Percentiles rank a stretch among this genome's conserved stretches.
Conservation (phyloP, 2,113 vertebrate genomes). For the Malaclemys terrapin region DNA sequence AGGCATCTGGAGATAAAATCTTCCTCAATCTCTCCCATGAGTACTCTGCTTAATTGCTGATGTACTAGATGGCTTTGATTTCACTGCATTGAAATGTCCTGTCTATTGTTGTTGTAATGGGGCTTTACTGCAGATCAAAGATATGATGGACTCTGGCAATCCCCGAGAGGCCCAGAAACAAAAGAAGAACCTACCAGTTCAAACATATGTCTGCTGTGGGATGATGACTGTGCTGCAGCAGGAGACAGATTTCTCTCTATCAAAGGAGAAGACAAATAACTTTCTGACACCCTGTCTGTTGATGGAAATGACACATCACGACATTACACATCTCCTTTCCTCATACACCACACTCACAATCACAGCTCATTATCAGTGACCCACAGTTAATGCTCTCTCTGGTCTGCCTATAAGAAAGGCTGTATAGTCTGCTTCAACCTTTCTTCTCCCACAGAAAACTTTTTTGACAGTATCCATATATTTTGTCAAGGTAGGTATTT, state of each 20-base stretch:
- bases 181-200: neutral
- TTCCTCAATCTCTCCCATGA: conserved; percentile 40
- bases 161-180: neutral
- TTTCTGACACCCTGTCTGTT: neutral
- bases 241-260: neutral
- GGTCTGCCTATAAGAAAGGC: conserved; percentile 16
- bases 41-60: conserved; percentile 43
- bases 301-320: conserved; percentile 46
- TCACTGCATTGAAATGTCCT: neutral
- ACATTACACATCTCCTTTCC: neutral
- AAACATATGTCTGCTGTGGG: neutral
- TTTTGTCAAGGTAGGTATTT: conserved; percentile 24
- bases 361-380: conserved; percentile 49
- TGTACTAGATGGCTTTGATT: conserved; percentile 25
- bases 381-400: conserved; percentile 32
- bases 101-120: neutral
- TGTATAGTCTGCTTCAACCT: conserved; percentile 32
- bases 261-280: conserved; percentile 28
- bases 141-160: neutral
- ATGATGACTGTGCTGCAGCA: accelerated
- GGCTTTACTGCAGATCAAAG: conserved; percentile 16
- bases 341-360: neutral
- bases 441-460: conserved; percentile 8
- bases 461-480: conserved; percentile 26
- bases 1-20: conserved; percentile 34